Base-by-base conservation (phyloP, 2,888 invertebrate genomes). In the Syrphus vitripennis region DNA sequence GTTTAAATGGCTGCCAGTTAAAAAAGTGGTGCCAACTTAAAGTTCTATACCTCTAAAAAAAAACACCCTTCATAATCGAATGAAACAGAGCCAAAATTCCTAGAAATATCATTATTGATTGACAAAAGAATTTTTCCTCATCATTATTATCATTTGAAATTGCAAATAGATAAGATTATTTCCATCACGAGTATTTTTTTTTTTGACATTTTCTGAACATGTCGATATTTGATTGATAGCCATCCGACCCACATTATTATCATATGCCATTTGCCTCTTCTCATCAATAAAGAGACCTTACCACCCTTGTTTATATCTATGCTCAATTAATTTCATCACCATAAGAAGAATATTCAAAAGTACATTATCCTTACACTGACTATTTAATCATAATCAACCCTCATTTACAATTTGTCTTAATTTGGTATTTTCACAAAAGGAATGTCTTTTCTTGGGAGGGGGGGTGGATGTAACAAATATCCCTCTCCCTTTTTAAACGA, bases 331-430 rank as follows among this genome's bases (percentile, higher is more conserved):
- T 26, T 40, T 16, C 26, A n/a, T 16, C 40, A 24, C 24, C 12
- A 48, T 4, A 24, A 55, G 4, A 29, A 29, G 14, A 3, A 61
- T n/a, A 61, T 24, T 40, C 37, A 21, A 61, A 59, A 24, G n/a
- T 16, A 16, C n/a, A n/a, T n/a, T 16, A 24, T 26, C 61, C 26
- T 45, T 45, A 10, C n/a, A n/a, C n/a, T n/a, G n/a, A n/a, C n/a
- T n/a, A n/a, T n/a, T n/a, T n/a, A n/a, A n/a, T 61, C 26, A 9
- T 40, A 40, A 42, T 16, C 26, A 29, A 19, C 16, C 42, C 21
- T 59, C 24, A 40, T 42, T 19, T 24, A 61, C 16, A 40, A 63
- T 63, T 29, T 65, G 45, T 65, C 65, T 45, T 65, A 29, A 65
- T 45, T 65, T 42, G 4, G 26, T 16, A 42, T 61, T 19, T 14